A percentile compares a stretch with the other conserved stretches of the same genome.
phyloP scores from a whole-genome alignment of 2,888 invertebrate genomes.

The Platycheirus rosarum region DNA sequence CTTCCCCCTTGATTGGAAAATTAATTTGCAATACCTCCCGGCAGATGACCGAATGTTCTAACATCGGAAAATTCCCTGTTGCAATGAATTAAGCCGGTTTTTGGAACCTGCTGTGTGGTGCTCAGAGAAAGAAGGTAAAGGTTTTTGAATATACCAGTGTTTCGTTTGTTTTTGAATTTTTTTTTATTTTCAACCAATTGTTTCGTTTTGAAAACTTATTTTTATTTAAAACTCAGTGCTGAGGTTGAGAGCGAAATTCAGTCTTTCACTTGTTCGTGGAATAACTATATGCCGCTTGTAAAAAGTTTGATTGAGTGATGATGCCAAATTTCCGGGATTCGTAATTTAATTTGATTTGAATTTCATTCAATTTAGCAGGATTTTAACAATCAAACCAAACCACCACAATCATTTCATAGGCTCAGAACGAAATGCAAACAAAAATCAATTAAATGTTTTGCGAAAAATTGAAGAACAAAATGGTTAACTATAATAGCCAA shows the following conservation, averaged over 20 bases:
- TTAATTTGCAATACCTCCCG: conserved; percentile 47
- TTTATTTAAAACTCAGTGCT: too few species aligned
- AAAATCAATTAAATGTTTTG: conserved; percentile 26
- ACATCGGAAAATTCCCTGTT: background rate
- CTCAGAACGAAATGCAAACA: conserved; percentile 4
- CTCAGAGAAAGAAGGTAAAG: too few species aligned
- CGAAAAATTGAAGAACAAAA: background rate
- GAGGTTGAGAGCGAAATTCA: too few species aligned
- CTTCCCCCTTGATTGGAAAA: conserved; percentile 32
- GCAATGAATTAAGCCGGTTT: background rate
- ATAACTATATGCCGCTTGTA: too few species aligned
- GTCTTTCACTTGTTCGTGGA: too few species aligned
- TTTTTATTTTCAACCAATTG: too few species aligned
- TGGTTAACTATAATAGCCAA: background rate
- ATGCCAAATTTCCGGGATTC: conserved; percentile 22
- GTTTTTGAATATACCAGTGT: too few species aligned
- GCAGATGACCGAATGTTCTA: conserved; percentile 1
- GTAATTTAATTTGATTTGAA: conserved; percentile 35
- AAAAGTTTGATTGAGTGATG: background rate
- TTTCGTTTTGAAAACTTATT: too few species aligned
- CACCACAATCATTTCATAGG: conserved; percentile 29
- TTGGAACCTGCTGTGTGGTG: too few species aligned
- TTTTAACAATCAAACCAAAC: conserved; percentile 44
- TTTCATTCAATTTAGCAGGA: conserved; percentile 41
- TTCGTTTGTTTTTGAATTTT: too few species aligned